Base-by-base conservation (phyloP, 2,888 invertebrate species). In the Drosophila mimetica region DNA sequence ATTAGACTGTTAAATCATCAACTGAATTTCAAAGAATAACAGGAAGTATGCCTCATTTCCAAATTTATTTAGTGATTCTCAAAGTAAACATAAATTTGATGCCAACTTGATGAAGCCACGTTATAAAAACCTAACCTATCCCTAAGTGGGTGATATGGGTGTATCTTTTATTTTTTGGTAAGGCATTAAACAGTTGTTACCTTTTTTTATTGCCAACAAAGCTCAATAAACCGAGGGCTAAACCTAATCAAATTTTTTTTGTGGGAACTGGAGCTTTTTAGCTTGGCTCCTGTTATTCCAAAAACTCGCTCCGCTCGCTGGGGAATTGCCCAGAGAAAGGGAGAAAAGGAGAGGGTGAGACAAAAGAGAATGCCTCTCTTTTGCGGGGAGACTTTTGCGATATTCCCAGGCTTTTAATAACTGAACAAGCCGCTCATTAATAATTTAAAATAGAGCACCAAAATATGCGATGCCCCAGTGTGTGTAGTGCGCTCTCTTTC, bases 351-450 rank as follows among this genome's bases (percentile, higher is more conserved):
- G 18, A 14, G 9, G 13, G 4, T n/a, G 14, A 36, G 61, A 18
- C 28, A 22, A 14, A 42, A 30, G 36, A n/a, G 50, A 13, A 18
- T 57, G 36, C 41, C 61, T 57, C 50, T 57, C 48, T 50, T 34
- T 50, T 34, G 11, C 8, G 18, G 60, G 30, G 60, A 41, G 59
- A 30, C 18, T 51, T 34, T 37, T 65, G 60, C 37, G 65, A 51
- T 78, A 79, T 75, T 89, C 89, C 89, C 88, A 77, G 77, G 75
- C 86, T 88, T 89, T 89, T 86, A 88, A 89, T 88, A 88, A 89
- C 86, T 89, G 77, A 86, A 85, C 79, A 82, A 82, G 85, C 77
- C 79, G 73, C 85, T 83, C 80, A 88, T 90, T 88, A 90, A 86
- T 89, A 80, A 89, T 88, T 88, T 75, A 89, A 87, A 87, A 85